A percentile compares a stretch with the other conserved stretches of the same genome.
Evolutionary conservation across 2,113 vertebrate genomes (phyloP).

Genomic region (Pionites leucogaster): DNA sequence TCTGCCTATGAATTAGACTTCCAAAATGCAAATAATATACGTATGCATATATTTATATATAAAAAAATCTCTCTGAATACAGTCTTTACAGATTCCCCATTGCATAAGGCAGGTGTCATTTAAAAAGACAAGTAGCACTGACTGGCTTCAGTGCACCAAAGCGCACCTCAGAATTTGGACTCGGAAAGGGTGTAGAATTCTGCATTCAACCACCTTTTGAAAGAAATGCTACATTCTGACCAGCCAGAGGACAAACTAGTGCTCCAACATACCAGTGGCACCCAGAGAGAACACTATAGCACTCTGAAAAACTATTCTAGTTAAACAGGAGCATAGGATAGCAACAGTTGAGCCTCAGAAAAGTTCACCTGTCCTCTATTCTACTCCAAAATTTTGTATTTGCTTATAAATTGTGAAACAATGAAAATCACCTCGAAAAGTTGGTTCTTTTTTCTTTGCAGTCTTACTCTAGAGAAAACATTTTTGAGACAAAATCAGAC

Average conservation of each 20-base stretch:
- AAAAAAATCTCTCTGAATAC: conserved; percentile 63
- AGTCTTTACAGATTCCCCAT: conserved; percentile 64
- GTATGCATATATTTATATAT: conserved; percentile 64
- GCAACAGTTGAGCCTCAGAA: conserved; percentile 45
- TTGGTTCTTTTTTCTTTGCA: neutral
- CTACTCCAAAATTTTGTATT: conserved; percentile 39
- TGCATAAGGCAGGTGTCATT: conserved; percentile 72
- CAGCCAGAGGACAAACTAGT: conserved; percentile 15
- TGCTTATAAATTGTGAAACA: conserved; percentile 52
- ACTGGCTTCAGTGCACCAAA: conserved; percentile 46
- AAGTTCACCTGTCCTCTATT: conserved; percentile 59
- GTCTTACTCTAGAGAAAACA: conserved; percentile 27
- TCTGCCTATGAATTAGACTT: conserved; percentile 77
- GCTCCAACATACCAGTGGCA: conserved; percentile 36
- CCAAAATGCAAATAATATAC: conserved; percentile 71
- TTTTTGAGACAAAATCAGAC: conserved; percentile 60
- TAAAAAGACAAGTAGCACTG: conserved; percentile 70
- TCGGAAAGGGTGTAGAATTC: neutral
- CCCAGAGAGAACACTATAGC: conserved; percentile 44
- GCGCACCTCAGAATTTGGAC: conserved; percentile 9
- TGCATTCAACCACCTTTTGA: neutral
- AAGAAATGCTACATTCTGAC: conserved; percentile 45
- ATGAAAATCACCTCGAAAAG: conserved; percentile 35
- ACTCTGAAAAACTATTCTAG: conserved; percentile 51
- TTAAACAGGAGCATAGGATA: conserved; percentile 14